These are phyloP conservation scores for Gibbula magus DNA, from an alignment of 2,888 invertebrate species.

Conservation along the genomic window DNA sequence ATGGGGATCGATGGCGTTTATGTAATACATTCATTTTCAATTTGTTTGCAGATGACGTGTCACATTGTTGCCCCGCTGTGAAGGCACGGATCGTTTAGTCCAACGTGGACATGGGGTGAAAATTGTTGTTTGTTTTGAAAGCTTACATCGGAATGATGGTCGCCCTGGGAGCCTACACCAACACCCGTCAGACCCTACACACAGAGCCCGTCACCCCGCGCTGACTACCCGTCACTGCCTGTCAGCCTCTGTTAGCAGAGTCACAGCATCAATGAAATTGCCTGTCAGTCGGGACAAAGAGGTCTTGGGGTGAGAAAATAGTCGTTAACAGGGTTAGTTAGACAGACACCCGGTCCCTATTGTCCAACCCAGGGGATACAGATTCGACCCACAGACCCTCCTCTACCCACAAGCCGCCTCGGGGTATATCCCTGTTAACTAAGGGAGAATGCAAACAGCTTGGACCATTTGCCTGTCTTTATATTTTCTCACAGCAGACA, in stretches of 20 bases:
- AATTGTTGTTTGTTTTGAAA: constrained; percentile 28
- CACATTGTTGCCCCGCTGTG: background rate
- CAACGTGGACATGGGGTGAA: background rate
- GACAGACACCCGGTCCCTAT: constrained; percentile 2
- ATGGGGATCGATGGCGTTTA: background rate
- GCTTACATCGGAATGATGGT: constrained; percentile 25
- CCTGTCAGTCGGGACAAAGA: constrained; percentile 28
- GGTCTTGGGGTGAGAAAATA: constrained; percentile 27
- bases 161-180: constrained; percentile 27
- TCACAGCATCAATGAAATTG: constrained; percentile 21
- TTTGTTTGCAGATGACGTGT: constrained; percentile 6
- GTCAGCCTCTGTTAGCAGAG: background rate
- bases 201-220: background rate
- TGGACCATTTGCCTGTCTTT: background rate
- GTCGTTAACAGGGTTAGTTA: constrained; percentile 19
- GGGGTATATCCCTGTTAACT: background rate
- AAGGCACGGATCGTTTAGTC: background rate
- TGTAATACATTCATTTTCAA: constrained; percentile 13
- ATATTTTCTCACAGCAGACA: background rate
- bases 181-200: background rate
- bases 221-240: constrained; percentile 4
- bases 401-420: background rate
- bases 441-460: background rate
- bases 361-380: background rate
- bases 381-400: background rate